Percentiles rank a stretch among this genome's conserved stretches.
phyloP scores from a whole-genome alignment of 2,888 invertebrate genomes.

The Anoplius nigerrimus region DNA sequence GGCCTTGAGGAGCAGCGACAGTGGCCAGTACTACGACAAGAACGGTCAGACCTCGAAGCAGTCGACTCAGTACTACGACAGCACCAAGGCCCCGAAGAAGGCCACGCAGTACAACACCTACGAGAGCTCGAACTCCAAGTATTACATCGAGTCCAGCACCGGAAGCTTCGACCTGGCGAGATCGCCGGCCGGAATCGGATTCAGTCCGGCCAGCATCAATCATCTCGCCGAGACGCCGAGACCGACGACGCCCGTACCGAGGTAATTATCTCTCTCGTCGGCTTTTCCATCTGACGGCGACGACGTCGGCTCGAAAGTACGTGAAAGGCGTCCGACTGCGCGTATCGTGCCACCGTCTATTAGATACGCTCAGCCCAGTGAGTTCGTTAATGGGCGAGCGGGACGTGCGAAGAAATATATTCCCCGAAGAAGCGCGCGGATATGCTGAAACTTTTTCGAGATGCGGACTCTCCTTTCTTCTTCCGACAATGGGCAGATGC shows the following conservation, averaged over 20 bases:
- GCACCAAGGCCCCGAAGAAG: slow-evolving; percentile 66
- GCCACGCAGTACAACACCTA: slow-evolving; percentile 63
- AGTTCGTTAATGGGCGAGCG: too few species aligned
- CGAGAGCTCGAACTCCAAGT: slow-evolving; percentile 63
- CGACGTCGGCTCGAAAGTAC: too few species aligned
- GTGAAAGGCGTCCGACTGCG: too few species aligned
- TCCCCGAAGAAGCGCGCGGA: too few species aligned
- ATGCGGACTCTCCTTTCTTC: too few species aligned
- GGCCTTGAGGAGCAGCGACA: slow-evolving; percentile 39
- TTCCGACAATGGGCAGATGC: not conserved
- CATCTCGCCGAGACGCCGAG: slow-evolving; percentile 69
- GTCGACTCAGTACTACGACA: slow-evolving; percentile 63
- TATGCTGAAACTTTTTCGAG: too few species aligned
- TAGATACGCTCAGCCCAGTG: too few species aligned
- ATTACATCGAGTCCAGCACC: slow-evolving; percentile 66
- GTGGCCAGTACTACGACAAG: slow-evolving; percentile 62
- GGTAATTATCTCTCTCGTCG: slow-evolving; percentile 54
- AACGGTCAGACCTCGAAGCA: slow-evolving; percentile 47
- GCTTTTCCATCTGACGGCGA: too few species aligned
- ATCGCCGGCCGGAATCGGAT: slow-evolving; percentile 67
- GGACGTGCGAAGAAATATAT: too few species aligned
- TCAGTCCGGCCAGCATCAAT: slow-evolving; percentile 72
- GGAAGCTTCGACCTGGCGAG: slow-evolving; percentile 62
- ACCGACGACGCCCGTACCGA: slow-evolving; percentile 68
- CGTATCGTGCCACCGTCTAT: too few species aligned